These are phyloP conservation scores for Cyanocitta stelleri DNA, from an alignment of 2,113 vertebrate species.

Conservation along the genomic window DNA sequence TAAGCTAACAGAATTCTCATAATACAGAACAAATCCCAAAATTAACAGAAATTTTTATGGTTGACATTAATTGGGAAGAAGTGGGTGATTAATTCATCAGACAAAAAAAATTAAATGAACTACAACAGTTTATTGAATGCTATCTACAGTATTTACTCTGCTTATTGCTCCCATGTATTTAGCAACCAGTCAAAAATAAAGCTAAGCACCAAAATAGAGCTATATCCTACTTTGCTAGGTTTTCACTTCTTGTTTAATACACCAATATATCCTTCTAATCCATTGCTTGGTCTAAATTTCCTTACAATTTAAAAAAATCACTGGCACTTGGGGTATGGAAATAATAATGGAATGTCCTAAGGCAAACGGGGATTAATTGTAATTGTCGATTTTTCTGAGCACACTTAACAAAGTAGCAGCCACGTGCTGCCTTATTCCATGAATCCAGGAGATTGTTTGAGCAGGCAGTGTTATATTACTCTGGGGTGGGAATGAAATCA, in stretches of 20 bases:
- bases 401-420: constrained; percentile 36
- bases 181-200: not conserved
- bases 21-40: not conserved
- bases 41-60: not conserved
- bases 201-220: not conserved
- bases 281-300: not conserved
- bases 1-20: not conserved
- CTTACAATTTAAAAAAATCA: constrained; percentile 1
- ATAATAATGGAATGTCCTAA: not conserved
- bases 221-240: not conserved
- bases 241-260: not conserved
- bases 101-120: not conserved
- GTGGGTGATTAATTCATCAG: not conserved
- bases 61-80: not conserved
- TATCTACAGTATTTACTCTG: not conserved
- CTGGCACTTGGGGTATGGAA: not conserved
- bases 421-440: constrained; percentile 17
- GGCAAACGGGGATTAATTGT: constrained; percentile 47
- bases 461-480: constrained; percentile 55
- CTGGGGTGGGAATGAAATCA: constrained; percentile 45
- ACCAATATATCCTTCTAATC: not conserved
- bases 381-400: constrained; percentile 51
- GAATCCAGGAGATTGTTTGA: constrained; percentile 25
- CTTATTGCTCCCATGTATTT: not conserved
- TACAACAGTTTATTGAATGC: not conserved